Conservation (phyloP, 2,888 invertebrate genomes). For the Macrosoma leucophasiata region DNA sequence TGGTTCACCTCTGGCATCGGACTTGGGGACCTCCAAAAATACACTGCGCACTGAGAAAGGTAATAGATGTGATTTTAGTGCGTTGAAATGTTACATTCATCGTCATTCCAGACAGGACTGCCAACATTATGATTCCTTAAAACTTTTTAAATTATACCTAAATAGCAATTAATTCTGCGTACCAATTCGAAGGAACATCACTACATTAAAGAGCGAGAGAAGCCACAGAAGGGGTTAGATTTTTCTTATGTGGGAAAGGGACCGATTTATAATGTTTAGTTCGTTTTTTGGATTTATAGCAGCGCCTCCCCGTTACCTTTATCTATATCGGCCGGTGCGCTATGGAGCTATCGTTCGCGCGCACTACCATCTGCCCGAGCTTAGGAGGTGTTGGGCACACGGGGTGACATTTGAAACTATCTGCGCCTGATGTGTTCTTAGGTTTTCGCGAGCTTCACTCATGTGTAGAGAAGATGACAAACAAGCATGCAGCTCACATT, state of each 20-base stretch:
- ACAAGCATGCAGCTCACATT: too few species aligned
- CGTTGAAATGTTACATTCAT: too few species aligned
- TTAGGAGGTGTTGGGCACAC: constrained; percentile 38
- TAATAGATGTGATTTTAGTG: too few species aligned
- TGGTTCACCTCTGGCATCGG: too few species aligned
- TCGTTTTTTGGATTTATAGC: constrained; percentile 58
- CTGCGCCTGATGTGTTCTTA: too few species aligned
- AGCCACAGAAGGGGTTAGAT: constrained; percentile 35
- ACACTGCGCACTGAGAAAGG: too few species aligned
- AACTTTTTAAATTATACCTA: too few species aligned
- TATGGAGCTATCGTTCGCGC: constrained; percentile 60
- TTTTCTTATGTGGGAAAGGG: constrained; percentile 39
- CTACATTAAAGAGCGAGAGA: constrained; percentile 37
- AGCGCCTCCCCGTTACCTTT: constrained; percentile 63
- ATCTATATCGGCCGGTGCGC: constrained; percentile 64
- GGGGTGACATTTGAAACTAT: constrained; percentile 25
- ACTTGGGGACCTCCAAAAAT: too few species aligned
- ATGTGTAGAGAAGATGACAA: too few species aligned
- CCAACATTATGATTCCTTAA: too few species aligned
- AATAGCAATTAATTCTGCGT: neutral
- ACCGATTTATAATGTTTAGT: constrained; percentile 35
- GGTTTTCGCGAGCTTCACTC: too few species aligned
- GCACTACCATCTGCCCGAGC: constrained; percentile 48
- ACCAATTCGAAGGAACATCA: constrained; percentile 12
- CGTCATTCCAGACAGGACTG: too few species aligned